Evolutionary conservation across 2,888 invertebrate genomes (phyloP), one percentile per base, ranked within the genome.

Genomic region (Hipparchia sbordonii): DNA sequence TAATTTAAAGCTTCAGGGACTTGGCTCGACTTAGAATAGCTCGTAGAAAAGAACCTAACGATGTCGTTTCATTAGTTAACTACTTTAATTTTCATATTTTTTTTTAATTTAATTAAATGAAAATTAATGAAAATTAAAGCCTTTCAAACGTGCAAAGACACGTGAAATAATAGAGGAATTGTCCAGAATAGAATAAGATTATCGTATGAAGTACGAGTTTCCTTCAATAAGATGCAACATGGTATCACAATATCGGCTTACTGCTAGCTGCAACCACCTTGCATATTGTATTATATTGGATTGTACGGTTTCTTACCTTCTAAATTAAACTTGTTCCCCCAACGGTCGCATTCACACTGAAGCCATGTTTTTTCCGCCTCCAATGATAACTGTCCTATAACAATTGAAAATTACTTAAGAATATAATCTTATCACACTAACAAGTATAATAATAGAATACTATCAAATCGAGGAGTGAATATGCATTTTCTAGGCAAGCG

Each of bases 331-430:
- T 96, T 96, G 84, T 96, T 95, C 81, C 97, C 97, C 97, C 97
- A 97, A 82, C 97, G 96, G 89, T 97, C 97, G 89, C 97, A 97
- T 93, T 98, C 97, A 87, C 96, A 97, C 89, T 97, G 97, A 82
- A 98, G 94, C 98, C 98, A 98, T 79, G 97, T 97, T 90, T 97
- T 97, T 90, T 98, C 97, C 75, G 97, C 97, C 90, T 97, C 97
- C 87, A 97, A 94, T 74, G 97, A 97, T 85, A 97, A 94, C 95
- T 97, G 97, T 86, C 97, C 97, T 97, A 92, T 79, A 78, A 77
- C 71, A 67, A 78, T 75, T 23, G 74, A 23, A 13, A 73, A 67
- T 54, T 4, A 46, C 23, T 63, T 48, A 23, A 2, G 13, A 63
- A 48, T 13, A 63, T 13, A 63, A 13, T 23, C 23, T 23, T 23